These are phyloP conservation scores for Elysia crispata DNA, from an alignment of 2,888 invertebrate genomes.

Conservation along the genomic window DNA sequence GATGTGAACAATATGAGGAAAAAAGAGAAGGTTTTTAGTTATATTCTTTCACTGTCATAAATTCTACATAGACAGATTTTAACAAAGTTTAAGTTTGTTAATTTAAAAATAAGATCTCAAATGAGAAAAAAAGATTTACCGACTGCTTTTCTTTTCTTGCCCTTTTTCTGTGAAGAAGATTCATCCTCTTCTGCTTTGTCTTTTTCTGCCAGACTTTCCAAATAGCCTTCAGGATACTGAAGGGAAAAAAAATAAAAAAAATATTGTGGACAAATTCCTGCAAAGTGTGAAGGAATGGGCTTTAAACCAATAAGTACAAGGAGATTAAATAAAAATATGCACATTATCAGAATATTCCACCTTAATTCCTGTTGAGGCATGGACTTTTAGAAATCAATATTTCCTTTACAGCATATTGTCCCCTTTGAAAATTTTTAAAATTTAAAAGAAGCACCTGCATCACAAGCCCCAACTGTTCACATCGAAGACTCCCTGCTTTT, in stretches of 20 bases:
- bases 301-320: neutral
- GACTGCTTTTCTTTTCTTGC: conserved; percentile 62
- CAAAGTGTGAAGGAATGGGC: neutral
- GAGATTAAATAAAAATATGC: neutral
- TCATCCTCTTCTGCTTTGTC: conserved; percentile 57
- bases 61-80: too few species aligned
- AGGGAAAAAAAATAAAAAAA: conserved; percentile 48
- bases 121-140: conserved; percentile 44
- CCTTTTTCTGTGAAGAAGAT: conserved; percentile 74
- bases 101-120: too few species aligned
- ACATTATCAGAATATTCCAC: neutral
- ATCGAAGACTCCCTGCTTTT: conserved; percentile 81
- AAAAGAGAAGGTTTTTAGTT: too few species aligned
- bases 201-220: conserved; percentile 82
- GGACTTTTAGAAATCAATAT: neutral
- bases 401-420: too few species aligned
- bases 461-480: conserved; percentile 77
- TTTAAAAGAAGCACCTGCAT: conserved; percentile 68
- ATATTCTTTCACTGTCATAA: too few species aligned
- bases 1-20: too few species aligned
- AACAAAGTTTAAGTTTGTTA: too few species aligned
- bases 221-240: conserved; percentile 86
- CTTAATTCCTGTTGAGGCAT: neutral
- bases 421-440: neutral
- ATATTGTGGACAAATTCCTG: neutral